phyloP scores from a whole-genome alignment of 2,113 vertebrate genomes.

The Apeltes quadracus region DNA sequence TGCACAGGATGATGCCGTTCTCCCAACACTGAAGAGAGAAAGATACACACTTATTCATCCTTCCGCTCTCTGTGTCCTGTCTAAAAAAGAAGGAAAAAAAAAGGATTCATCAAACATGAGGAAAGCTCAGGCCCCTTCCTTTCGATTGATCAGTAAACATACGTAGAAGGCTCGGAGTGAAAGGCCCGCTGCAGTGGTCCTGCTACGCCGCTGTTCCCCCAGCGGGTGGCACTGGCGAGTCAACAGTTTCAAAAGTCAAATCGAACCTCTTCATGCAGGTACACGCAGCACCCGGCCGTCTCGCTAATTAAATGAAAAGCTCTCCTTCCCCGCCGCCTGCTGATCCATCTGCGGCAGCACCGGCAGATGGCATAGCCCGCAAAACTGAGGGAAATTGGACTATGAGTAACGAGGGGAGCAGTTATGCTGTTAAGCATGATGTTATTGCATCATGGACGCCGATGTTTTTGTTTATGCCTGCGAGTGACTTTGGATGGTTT shows the following conservation, averaged over 20 bases:
- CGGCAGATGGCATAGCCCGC: slow-evolving; percentile 62
- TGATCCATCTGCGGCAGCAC: slow-evolving; percentile 42
- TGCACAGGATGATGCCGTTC: slow-evolving; percentile 96
- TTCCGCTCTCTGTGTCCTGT: background rate
- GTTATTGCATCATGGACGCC: slow-evolving; percentile 29
- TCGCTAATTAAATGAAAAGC: slow-evolving; percentile 74
- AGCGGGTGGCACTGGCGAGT: slow-evolving; percentile 70
- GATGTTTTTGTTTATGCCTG: background rate
- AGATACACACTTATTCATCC: slow-evolving; percentile 1
- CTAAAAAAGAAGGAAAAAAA: background rate
- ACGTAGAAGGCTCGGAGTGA: background rate
- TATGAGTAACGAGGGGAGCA: slow-evolving; percentile 45
- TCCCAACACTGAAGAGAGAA: slow-evolving; percentile 91
- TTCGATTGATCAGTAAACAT: background rate
- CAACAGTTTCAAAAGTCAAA: slow-evolving; percentile 11
- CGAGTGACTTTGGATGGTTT: slow-evolving; percentile 21
- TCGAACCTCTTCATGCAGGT: slow-evolving; percentile 34
- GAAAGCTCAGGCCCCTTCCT: background rate
- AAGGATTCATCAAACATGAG: background rate
- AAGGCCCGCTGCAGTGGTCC: slow-evolving; percentile 11
- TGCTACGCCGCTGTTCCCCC: slow-evolving; percentile 33
- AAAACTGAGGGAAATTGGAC: slow-evolving; percentile 66
- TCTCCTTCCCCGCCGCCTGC: slow-evolving; percentile 57
- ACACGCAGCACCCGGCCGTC: slow-evolving; percentile 41
- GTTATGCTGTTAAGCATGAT: slow-evolving; percentile 41